Conservation (phyloP, 2,797 vertebrate genomes). For the Myotis planiceps region DNA sequence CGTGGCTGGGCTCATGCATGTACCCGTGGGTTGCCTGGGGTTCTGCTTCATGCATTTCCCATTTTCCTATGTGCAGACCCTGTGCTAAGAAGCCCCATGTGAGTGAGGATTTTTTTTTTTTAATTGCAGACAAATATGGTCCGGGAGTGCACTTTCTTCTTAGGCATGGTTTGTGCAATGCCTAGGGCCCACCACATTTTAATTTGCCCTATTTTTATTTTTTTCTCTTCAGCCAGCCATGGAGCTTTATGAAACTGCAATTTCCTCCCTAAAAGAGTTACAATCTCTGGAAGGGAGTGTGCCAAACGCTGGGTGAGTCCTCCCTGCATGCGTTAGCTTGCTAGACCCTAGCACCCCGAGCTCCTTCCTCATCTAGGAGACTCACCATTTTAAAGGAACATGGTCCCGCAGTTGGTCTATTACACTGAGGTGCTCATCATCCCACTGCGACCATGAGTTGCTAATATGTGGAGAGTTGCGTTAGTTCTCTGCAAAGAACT, state of each 20-base stretch:
- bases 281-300: not conserved
- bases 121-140: not conserved
- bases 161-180: not conserved
- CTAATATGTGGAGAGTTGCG: not conserved
- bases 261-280: not conserved
- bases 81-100: not conserved
- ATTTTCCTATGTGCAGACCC: not conserved
- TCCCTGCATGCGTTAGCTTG: fast-evolving
- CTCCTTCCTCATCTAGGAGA: not conserved
- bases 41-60: not conserved
- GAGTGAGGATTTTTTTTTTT: not conserved
- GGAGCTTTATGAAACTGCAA: not conserved
- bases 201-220: not conserved
- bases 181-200: not conserved
- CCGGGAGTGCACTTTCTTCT: not conserved
- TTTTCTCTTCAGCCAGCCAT: not conserved
- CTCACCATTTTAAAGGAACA: not conserved
- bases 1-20: fast-evolving
- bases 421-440: not conserved
- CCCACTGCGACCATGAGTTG: too few relatives aligned
- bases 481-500: not conserved
- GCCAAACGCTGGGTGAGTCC: not conserved
- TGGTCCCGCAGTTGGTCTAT: not conserved
- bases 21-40: not conserved
- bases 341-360: not conserved